phyloP scores from a whole-genome alignment of 2,797 vertebrate genomes.

The Hemitrygon akajei region DNA sequence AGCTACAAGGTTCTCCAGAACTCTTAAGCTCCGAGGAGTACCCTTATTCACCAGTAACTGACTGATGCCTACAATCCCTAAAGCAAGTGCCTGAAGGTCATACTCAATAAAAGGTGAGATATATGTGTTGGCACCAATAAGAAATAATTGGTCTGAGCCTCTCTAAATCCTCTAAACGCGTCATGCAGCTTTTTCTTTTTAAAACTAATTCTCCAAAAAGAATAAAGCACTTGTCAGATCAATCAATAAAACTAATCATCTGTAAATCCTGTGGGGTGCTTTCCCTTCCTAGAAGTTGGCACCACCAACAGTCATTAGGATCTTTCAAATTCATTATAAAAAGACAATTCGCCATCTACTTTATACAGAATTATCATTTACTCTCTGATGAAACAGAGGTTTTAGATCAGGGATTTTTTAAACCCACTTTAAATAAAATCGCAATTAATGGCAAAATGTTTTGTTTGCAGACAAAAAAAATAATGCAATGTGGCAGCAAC shows the following conservation, averaged over 20 bases:
- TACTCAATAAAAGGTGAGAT: not conserved
- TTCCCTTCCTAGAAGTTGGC: not conserved
- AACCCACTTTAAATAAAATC: not conserved
- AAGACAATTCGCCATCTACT: constrained; percentile 5
- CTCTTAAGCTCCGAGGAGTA: not conserved
- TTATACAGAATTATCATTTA: not conserved
- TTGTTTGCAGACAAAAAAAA: not conserved
- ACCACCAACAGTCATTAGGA: not conserved
- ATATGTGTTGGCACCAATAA: not conserved
- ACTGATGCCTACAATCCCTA: not conserved
- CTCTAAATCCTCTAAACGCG: constrained; percentile 21
- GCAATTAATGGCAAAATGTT: not conserved
- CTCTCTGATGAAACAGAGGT: not conserved
- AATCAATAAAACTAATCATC: constrained; percentile 37
- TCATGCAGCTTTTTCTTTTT: not conserved
- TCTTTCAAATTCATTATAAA: constrained; percentile 19
- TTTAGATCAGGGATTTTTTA: not conserved
- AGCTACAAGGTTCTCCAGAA: not conserved
- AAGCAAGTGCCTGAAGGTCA: not conserved
- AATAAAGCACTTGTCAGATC: constrained; percentile 10
- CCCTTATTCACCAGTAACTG: not conserved
- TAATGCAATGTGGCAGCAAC: not conserved
- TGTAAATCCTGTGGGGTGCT: constrained; percentile 17
- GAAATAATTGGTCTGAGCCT: constrained; percentile 3
- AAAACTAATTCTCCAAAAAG: constrained; percentile 22